Percentiles rank a stretch among this genome's conserved stretches.
These are phyloP conservation scores for Drosophila seguyi DNA, from an alignment of 1,140 invertebrate species.

Conservation along the genomic window DNA sequence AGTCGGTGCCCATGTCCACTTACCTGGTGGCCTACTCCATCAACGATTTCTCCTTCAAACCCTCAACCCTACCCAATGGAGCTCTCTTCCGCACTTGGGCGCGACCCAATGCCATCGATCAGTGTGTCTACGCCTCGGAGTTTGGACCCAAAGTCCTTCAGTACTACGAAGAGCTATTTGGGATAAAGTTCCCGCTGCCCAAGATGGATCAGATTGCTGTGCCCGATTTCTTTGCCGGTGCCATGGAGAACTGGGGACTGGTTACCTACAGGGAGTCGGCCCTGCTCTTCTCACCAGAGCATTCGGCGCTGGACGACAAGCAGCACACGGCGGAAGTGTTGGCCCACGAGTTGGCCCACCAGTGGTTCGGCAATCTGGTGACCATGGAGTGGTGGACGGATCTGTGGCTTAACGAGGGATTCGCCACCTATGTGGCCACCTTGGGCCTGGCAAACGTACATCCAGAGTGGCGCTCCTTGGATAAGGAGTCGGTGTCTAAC, in stretches of 20 bases:
- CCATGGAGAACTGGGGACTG: slow-evolving; percentile 83
- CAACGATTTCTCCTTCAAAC: slow-evolving; percentile 89
- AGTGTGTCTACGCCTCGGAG: slow-evolving; percentile 87
- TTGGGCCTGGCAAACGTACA: slow-evolving; percentile 87
- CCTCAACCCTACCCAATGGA: slow-evolving; percentile 91
- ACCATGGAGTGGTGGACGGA: slow-evolving; percentile 89
- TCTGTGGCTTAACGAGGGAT: slow-evolving; percentile 95
- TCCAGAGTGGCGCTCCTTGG: slow-evolving; percentile 88
- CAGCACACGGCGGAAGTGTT: slow-evolving; percentile 86
- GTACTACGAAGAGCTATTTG: slow-evolving; percentile 91
- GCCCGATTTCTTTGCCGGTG: slow-evolving; percentile 89
- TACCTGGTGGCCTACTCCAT: slow-evolving; percentile 92
- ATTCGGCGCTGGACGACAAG: slow-evolving; percentile 87
- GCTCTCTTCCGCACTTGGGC: slow-evolving; percentile 87
- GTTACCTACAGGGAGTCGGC: slow-evolving; percentile 72
- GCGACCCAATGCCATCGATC: slow-evolving; percentile 85
- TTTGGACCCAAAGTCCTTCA: slow-evolving; percentile 86
- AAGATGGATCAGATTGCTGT: slow-evolving; percentile 91
- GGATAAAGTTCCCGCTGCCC: slow-evolving; percentile 88
- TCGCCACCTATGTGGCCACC: slow-evolving; percentile 90
- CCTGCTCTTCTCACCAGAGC: slow-evolving; percentile 63
- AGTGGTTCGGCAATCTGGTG: background rate
- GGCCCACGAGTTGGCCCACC: slow-evolving; percentile 1
- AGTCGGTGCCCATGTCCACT: slow-evolving; percentile 92
- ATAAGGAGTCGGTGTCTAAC: slow-evolving; percentile 87